Evolutionary conservation across 2,113 vertebrate genomes (phyloP).

Genomic region (Oxyruncus cristatus): DNA sequence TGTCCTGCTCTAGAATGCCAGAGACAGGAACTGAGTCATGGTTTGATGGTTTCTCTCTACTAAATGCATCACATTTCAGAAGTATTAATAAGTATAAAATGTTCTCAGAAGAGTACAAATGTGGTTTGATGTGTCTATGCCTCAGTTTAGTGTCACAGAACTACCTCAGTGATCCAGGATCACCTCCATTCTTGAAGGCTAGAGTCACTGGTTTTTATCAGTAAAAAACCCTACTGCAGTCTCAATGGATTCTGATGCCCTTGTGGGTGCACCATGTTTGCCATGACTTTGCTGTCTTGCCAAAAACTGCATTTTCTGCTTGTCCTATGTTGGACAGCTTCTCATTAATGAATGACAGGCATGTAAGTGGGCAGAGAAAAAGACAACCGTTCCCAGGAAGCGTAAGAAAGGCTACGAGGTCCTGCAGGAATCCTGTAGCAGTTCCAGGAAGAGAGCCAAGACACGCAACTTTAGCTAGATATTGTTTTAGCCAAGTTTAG

Average conservation of each 20-base stretch:
- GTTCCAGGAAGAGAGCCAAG: not conserved
- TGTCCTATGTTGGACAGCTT: rapidly evolving
- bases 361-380: not conserved
- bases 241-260: not conserved
- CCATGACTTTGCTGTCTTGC: not conserved
- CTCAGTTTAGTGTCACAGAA: not conserved
- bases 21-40: not conserved
- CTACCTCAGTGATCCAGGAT: rapidly evolving
- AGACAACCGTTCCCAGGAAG: not conserved
- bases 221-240: not conserved
- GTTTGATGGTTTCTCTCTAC: not conserved
- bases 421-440: not conserved
- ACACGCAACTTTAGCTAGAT: not conserved
- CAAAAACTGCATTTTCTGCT: not conserved
- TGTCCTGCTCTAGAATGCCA: not conserved
- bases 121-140: rapidly evolving
- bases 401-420: not conserved
- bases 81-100: not conserved
- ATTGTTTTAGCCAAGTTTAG: not conserved
- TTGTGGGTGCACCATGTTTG: not conserved
- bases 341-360: not conserved
- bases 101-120: not conserved
- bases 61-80: not conserved
- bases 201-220: not conserved
- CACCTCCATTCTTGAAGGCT: not conserved